phyloP scores from a whole-genome alignment of 2,113 vertebrate species.

The Barbus barbus region DNA sequence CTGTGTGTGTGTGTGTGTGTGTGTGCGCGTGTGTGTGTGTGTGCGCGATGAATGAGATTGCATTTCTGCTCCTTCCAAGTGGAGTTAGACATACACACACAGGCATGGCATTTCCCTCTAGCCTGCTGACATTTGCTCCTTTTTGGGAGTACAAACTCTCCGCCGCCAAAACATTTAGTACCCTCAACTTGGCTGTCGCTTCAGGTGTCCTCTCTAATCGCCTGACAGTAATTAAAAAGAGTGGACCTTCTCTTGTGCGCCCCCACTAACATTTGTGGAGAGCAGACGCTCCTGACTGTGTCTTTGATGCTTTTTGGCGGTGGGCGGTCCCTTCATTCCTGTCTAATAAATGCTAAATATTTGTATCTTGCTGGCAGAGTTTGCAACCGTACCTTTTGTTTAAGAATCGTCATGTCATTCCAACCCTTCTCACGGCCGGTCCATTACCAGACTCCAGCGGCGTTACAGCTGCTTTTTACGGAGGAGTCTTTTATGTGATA shows the following conservation, averaged over 20 bases:
- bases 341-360: constrained; percentile 68
- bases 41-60: constrained; percentile 3
- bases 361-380: constrained; percentile 59
- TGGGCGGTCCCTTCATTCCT: constrained; percentile 53
- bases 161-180: constrained; percentile 51
- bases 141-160: constrained; percentile 59
- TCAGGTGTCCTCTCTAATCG: constrained; percentile 63
- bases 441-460: constrained; percentile 20
- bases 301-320: constrained; percentile 62
- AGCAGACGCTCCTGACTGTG: constrained; percentile 62
- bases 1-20: not conserved
- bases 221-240: constrained; percentile 61
- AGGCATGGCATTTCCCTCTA: constrained; percentile 54
- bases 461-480: not conserved
- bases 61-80: constrained; percentile 10
- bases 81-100: constrained; percentile 36
- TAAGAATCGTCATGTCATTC: constrained; percentile 41
- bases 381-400: constrained; percentile 52
- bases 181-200: constrained; percentile 41
- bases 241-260: constrained; percentile 57
- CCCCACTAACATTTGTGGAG: constrained; percentile 69
- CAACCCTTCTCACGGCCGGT: not conserved
- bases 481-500: not conserved
- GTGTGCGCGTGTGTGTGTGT: not conserved
- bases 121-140: constrained; percentile 66